Evolutionary conservation across 37 sponge, comb jelly and placozoan genomes (phyloP).

Genomic region (Chondrosia reniformis): DNA sequence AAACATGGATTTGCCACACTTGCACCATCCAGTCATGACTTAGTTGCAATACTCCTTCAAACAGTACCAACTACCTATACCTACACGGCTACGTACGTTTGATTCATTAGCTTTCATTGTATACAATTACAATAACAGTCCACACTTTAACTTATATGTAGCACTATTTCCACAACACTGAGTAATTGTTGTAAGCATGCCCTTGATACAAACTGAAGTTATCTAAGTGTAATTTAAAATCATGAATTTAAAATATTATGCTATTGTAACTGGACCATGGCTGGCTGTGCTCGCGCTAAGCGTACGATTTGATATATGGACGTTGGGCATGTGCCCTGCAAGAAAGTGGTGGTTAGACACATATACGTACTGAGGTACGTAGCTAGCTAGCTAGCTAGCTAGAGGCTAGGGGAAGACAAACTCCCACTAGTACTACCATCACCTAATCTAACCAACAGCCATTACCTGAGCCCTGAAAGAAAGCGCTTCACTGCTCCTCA

Average conservation of each 20-base stretch:
- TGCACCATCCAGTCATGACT: neutral
- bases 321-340: neutral
- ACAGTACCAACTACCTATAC: conserved; percentile 9
- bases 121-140: conserved; percentile 1
- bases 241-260: neutral
- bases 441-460: neutral
- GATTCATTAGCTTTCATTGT: neutral
- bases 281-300: neutral
- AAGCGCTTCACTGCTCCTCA: neutral
- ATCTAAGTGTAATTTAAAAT: neutral
- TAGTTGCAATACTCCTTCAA: neutral
- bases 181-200: neutral
- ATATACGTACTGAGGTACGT: neutral
- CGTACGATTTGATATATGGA: neutral
- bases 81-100: neutral
- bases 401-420: neutral
- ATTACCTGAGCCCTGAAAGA: neutral
- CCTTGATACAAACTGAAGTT: neutral
- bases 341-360: neutral
- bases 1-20: neutral
- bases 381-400: no score
- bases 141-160: neutral
- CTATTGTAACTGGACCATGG: neutral
- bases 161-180: neutral
- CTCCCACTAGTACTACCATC: neutral